Percentiles rank a stretch among this genome's conserved stretches.
These are phyloP conservation scores for Nephrotoma guestfalica DNA, from an alignment of 2,888 invertebrate species.

Conservation along the genomic window DNA sequence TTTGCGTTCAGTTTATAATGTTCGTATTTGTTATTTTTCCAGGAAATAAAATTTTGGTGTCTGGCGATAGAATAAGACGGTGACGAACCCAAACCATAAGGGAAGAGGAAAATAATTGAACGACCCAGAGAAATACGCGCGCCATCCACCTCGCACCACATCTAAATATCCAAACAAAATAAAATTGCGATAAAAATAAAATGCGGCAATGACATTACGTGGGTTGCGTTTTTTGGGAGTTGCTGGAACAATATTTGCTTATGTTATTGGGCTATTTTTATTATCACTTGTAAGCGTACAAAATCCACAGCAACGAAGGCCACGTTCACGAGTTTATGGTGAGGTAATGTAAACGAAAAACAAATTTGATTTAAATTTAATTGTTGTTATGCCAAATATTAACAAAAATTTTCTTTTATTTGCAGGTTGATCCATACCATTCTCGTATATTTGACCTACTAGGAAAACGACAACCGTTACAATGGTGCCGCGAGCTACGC, in stretches of 20 bases:
- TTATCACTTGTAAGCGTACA: conserved; percentile 32
- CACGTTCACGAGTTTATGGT: conserved; percentile 25
- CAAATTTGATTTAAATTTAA: background rate
- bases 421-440: conserved; percentile 15
- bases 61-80: background rate
- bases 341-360: conserved; percentile 19
- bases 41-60: background rate
- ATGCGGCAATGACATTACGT: conserved; percentile 26
- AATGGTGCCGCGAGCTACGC: conserved; percentile 29
- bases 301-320: conserved; percentile 25
- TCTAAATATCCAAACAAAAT: background rate
- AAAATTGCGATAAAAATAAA: background rate
- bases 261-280: conserved; percentile 30
- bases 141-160: background rate
- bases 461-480: conserved; percentile 26
- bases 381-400: background rate
- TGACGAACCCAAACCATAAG: background rate
- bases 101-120: background rate
- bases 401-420: background rate
- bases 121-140: background rate
- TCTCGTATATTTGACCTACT: conserved; percentile 25
- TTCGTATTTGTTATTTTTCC: background rate
- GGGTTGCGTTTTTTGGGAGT: conserved; percentile 33
- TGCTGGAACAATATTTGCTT: conserved; percentile 30
- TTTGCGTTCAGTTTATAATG: background rate